phyloP scores from a whole-genome alignment of 2,888 invertebrate species.

The Morinoia aosen region DNA sequence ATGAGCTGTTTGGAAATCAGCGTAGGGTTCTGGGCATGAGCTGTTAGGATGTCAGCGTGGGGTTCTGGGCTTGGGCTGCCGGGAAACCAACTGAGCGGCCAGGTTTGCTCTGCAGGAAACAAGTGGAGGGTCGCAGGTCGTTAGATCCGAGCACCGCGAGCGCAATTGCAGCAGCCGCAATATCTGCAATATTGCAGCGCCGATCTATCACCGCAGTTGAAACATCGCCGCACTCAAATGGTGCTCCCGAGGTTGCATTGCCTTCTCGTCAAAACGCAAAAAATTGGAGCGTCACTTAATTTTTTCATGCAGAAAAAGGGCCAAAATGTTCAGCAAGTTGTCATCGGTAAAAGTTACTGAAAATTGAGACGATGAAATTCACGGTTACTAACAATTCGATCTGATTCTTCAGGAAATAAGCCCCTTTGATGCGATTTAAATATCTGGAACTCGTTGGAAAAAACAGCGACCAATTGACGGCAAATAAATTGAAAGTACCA shows the following conservation, averaged over 20 bases:
- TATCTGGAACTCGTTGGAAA: too few relatives aligned
- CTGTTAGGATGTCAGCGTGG: too few relatives aligned
- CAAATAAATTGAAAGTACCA: too few relatives aligned
- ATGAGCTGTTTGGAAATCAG: too few relatives aligned
- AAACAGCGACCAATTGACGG: too few relatives aligned
- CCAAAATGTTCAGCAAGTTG: background rate
- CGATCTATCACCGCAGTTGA: conserved; percentile 30
- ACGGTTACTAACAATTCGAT: too few relatives aligned
- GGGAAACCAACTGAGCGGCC: background rate
- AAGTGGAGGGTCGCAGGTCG: background rate
- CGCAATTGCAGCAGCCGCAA: conserved; percentile 7
- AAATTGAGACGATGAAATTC: too few relatives aligned
- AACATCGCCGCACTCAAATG: background rate
- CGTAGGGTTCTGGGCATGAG: too few relatives aligned
- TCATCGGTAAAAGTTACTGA: too few relatives aligned
- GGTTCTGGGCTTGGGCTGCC: background rate
- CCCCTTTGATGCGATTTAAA: too few relatives aligned
- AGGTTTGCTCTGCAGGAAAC: background rate
- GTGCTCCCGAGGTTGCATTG: background rate
- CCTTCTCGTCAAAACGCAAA: background rate
- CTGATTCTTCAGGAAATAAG: too few relatives aligned
- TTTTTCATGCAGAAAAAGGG: background rate
- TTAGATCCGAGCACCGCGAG: background rate
- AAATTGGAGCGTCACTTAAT: background rate
- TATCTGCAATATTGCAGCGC: conserved; percentile 29